These are phyloP conservation scores for Rotaria sp. DNA, from an alignment of 2,888 invertebrate genomes.

Conservation along the genomic window DNA sequence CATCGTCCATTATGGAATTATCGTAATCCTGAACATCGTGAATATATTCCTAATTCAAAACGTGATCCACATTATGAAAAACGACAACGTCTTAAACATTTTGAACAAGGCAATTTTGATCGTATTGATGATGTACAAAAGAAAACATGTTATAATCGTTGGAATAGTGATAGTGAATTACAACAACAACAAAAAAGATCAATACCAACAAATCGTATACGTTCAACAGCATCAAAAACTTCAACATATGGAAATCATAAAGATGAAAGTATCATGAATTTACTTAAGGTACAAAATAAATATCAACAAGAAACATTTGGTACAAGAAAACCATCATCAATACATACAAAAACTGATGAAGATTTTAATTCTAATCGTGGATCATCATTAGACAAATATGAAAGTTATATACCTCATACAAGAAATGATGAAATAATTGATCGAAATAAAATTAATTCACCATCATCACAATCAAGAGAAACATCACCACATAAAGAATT, in stretches of 20 bases:
- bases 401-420: slow-evolving; percentile 31
- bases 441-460: slow-evolving; percentile 21
- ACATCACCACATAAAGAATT: slow-evolving; percentile 25
- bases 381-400: slow-evolving; percentile 1
- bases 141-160: slow-evolving; percentile 14
- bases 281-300: background rate
- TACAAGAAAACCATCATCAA: background rate
- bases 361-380: background rate
- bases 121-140: slow-evolving; percentile 25
- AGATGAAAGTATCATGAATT: slow-evolving; percentile 24
- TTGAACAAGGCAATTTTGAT: background rate
- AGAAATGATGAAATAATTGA: slow-evolving; percentile 34
- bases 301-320: background rate
- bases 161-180: slow-evolving; percentile 16
- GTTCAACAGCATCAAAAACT: background rate
- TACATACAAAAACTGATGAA: background rate
- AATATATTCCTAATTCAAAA: slow-evolving; percentile 34
- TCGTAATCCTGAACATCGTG: slow-evolving; percentile 23
- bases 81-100: slow-evolving; percentile 22
- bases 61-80: slow-evolving; percentile 37
- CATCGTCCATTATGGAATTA: slow-evolving; percentile 38
- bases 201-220: background rate
- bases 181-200: background rate
- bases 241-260: background rate
- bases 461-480: slow-evolving; percentile 27